phyloP scores from a whole-genome alignment of 1,140 invertebrate species.

The Euura saliciscinereae region DNA sequence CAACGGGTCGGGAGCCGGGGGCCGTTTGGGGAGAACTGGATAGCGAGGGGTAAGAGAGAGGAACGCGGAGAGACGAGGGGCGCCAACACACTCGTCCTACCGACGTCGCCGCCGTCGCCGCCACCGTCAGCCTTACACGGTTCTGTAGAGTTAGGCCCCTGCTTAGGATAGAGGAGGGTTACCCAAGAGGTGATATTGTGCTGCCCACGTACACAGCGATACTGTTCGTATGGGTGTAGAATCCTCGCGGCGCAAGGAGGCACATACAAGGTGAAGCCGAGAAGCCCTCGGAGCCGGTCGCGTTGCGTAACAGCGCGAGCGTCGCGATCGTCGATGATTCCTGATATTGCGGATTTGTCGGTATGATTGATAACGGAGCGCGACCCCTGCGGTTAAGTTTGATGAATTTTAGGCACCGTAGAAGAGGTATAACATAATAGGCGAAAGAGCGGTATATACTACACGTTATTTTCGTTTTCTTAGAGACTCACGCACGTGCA shows the following conservation, averaged over 20 bases:
- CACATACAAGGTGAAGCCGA: not conserved
- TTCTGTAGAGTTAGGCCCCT: slow-evolving; percentile 35
- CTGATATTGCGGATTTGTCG: not conserved
- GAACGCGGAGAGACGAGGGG: slow-evolving; percentile 13
- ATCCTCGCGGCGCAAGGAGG: not conserved
- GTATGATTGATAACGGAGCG: not conserved
- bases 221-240: not conserved
- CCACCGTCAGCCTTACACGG: slow-evolving; percentile 17
- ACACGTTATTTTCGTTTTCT: too few species aligned
- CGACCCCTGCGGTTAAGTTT: too few species aligned
- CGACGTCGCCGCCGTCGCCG: slow-evolving; percentile 9
- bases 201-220: not conserved
- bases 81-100: slow-evolving; percentile 19
- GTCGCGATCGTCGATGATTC: not conserved
- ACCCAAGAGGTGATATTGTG: not conserved
- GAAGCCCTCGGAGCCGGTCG: not conserved
- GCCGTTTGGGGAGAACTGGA: slow-evolving; percentile 17
- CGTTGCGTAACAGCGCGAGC: not conserved
- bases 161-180: slow-evolving; percentile 34
- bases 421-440: too few species aligned
- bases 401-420: too few species aligned
- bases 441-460: too few species aligned
- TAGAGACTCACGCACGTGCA: too few species aligned
- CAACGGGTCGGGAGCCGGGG: slow-evolving; percentile 23
- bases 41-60: slow-evolving; percentile 10